Percentiles rank a stretch among this genome's conserved stretches.
phyloP scores from a whole-genome alignment of 2,113 vertebrate species.

The Nettapus auritus region DNA sequence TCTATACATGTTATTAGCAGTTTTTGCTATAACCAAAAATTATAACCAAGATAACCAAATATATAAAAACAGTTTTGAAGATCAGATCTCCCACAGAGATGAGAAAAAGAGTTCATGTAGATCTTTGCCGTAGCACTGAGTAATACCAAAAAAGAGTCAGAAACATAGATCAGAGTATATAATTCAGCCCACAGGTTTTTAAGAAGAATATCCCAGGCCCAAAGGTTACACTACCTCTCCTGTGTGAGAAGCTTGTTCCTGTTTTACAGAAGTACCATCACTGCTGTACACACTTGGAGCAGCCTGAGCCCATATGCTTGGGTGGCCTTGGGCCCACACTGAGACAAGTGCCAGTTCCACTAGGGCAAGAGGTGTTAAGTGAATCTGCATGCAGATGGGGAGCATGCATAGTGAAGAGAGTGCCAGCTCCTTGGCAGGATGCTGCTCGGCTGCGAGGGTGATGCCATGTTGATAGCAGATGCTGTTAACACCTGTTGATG shows the following conservation, averaged over 20 bases:
- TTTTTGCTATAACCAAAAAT: too few species aligned
- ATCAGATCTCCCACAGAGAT: background rate
- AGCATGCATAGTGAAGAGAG: background rate
- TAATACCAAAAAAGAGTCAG: background rate
- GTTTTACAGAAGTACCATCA: background rate
- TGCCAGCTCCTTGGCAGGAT: conserved; percentile 36
- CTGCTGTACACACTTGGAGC: background rate
- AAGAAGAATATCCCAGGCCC: background rate
- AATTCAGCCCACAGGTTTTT: background rate
- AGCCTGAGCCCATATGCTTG: background rate
- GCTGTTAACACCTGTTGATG: conserved; percentile 25
- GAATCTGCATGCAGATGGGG: conserved; percentile 11
- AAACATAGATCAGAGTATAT: background rate
- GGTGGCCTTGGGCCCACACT: background rate
- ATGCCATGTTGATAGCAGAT: background rate
- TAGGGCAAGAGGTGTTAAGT: conserved; percentile 11
- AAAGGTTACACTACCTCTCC: background rate
- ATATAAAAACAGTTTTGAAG: background rate
- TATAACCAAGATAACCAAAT: background rate
- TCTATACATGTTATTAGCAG: background rate
- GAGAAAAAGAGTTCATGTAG: background rate
- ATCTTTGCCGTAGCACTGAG: background rate
- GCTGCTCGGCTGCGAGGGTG: background rate
- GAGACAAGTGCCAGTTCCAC: background rate
- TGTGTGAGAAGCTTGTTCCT: background rate